These are phyloP conservation scores for Chamaea fasciata DNA, from an alignment of 2,113 vertebrate species.

Conservation along the genomic window DNA sequence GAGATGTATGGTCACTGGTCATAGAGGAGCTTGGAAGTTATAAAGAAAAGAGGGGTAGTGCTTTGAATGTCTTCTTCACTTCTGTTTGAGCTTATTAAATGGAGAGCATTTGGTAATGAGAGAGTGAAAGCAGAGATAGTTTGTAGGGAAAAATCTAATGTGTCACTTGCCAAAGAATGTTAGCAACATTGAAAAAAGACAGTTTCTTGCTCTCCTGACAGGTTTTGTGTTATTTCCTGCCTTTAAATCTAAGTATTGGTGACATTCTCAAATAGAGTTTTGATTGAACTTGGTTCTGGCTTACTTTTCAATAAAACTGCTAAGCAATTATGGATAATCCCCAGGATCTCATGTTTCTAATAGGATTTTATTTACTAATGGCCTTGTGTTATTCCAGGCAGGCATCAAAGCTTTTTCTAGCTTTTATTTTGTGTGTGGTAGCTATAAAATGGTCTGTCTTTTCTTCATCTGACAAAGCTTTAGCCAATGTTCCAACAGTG, in stretches of 20 bases:
- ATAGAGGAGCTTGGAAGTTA: not conserved
- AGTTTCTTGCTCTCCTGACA: not conserved
- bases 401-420: conserved; percentile 26
- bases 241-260: not conserved
- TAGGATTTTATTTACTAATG: conserved; percentile 34
- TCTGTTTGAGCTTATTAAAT: not conserved
- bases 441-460: conserved; percentile 38
- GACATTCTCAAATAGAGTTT: not conserved
- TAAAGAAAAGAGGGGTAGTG: not conserved
- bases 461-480: not conserved
- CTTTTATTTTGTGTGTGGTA: not conserved
- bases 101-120: not conserved
- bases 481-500: conserved; percentile 1
- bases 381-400: conserved; percentile 44
- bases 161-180: not conserved
- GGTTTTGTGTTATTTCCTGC: conserved; percentile 28
- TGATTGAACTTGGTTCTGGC: not conserved
- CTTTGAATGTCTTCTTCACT: not conserved
- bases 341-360: conserved; percentile 29
- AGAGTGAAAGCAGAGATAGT: not conserved
- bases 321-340: conserved; percentile 22
- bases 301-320: conserved; percentile 23
- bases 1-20: not conserved
- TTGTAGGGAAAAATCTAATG: not conserved
- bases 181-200: not conserved